Evolutionary conservation across 2,888 invertebrate species (phyloP).

Genomic region (Hyles lineata): DNA sequence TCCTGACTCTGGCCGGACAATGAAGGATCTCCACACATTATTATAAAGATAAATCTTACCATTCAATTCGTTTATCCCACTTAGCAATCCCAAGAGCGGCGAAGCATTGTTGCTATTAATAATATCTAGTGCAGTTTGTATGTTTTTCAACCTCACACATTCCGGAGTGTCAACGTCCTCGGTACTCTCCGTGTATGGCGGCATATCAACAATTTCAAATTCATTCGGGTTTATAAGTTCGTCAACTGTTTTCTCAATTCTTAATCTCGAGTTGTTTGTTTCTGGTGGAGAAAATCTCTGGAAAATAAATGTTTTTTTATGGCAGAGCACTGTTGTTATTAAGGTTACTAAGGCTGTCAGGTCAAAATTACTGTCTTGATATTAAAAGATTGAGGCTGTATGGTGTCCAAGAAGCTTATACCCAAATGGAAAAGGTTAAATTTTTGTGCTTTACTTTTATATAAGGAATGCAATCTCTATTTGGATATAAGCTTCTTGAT

Average conservation of each 20-base stretch:
- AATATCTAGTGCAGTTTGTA: constrained; percentile 43
- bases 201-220: too few relatives aligned
- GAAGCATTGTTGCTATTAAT: constrained; percentile 41
- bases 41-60: background rate
- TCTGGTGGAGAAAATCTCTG: constrained; percentile 31
- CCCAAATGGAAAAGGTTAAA: too few relatives aligned
- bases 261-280: constrained; percentile 24
- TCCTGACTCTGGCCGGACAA: too few relatives aligned
- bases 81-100: constrained; percentile 30
- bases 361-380: too few relatives aligned
- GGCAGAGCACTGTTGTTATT: too few relatives aligned
- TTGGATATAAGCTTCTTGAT: too few relatives aligned
- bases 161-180: constrained; percentile 15
- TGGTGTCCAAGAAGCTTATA: too few relatives aligned
- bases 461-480: too few relatives aligned
- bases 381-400: too few relatives aligned
- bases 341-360: too few relatives aligned
- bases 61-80: constrained; percentile 29
- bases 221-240: constrained; percentile 31
- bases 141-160: constrained; percentile 35
- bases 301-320: constrained; percentile 22
- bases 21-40: background rate
- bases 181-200: constrained; percentile 7
- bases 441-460: too few relatives aligned
- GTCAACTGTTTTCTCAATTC: constrained; percentile 29